These are phyloP conservation scores for Esox niger DNA, from an alignment of 2,113 vertebrate genomes.

Conservation along the genomic window DNA sequence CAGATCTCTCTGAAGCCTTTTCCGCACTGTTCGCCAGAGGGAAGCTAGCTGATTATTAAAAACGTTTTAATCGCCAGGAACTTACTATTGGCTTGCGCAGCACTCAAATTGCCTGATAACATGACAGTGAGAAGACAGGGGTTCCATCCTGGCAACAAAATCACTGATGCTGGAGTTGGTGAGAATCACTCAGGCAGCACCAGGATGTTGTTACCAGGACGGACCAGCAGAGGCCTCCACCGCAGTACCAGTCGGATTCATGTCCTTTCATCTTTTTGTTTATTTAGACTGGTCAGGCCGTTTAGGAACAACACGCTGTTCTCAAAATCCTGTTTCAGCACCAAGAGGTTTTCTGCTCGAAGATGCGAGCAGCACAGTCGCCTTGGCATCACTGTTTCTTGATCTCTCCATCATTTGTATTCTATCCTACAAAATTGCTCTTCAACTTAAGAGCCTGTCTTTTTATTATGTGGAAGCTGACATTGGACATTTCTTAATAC, in stretches of 20 bases:
- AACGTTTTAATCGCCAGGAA: no score
- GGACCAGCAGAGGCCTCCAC: constrained; percentile 55
- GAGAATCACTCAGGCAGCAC: constrained; percentile 92
- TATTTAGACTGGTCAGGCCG: not conserved
- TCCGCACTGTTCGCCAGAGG: no score
- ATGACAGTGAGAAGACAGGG: constrained; percentile 24
- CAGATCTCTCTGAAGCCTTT: no score
- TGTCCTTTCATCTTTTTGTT: not conserved
- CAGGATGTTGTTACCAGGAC: constrained; percentile 96
- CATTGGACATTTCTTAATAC: no score
- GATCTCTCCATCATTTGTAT: no score
- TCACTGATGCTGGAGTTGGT: constrained; percentile 99
- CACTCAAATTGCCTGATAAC: constrained; percentile 20
- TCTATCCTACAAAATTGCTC: no score
- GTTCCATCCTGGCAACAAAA: constrained; percentile 97
- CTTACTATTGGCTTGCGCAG: constrained; percentile 15
- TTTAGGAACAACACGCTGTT: not conserved
- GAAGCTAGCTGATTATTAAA: no score
- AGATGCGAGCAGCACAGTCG: no score
- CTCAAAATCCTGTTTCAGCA: not conserved
- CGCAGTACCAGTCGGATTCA: not conserved
- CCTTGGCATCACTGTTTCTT: no score
- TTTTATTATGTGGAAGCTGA: no score
- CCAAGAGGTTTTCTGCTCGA: no score
- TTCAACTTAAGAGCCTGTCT: no score